Evolutionary conservation across 1,140 invertebrate species (phyloP).

Genomic region (Globodera rostochiensis): DNA sequence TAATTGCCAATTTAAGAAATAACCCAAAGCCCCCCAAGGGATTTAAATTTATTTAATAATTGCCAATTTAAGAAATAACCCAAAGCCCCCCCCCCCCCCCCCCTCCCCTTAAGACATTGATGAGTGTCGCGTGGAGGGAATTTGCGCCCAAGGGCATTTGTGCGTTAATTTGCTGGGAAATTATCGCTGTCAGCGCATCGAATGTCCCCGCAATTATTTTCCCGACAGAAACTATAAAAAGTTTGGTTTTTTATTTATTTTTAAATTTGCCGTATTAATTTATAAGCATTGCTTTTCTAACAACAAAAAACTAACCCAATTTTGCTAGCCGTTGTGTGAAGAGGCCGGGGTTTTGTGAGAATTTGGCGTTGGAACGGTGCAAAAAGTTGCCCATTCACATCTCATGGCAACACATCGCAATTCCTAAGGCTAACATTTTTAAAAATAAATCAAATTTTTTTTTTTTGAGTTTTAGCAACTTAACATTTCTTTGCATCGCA

Average conservation of each 20-base stretch:
- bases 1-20: too few relatives aligned
- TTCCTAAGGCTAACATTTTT: slow-evolving; percentile 42
- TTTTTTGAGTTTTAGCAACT: slow-evolving; percentile 41
- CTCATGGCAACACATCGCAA: slow-evolving; percentile 63
- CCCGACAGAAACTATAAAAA: slow-evolving; percentile 76
- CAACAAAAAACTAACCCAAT: slow-evolving; percentile 26
- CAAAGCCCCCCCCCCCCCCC: too few relatives aligned
- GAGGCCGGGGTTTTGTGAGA: slow-evolving; percentile 44
- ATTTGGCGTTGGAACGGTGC: slow-evolving; percentile 47
- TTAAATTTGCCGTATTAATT: background rate
- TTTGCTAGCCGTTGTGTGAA: slow-evolving; percentile 60
- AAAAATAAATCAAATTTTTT: background rate
- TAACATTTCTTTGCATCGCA: slow-evolving; percentile 63
- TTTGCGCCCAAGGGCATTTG: slow-evolving; percentile 52
- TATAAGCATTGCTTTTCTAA: slow-evolving; percentile 11
- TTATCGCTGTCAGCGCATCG: slow-evolving; percentile 81
- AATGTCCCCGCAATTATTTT: slow-evolving; percentile 81
- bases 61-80: too few relatives aligned
- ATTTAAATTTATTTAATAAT: background rate
- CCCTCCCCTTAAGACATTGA: slow-evolving; percentile 63
- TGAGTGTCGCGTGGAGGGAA: slow-evolving; percentile 59
- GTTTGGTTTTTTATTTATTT: slow-evolving; percentile 69
- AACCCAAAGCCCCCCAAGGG: too few relatives aligned
- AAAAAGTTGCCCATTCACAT: slow-evolving; percentile 58
- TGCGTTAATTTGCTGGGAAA: slow-evolving; percentile 77